These are phyloP conservation scores for Limenitis camilla DNA, from an alignment of 2,888 invertebrate species.

Conservation along the genomic window DNA sequence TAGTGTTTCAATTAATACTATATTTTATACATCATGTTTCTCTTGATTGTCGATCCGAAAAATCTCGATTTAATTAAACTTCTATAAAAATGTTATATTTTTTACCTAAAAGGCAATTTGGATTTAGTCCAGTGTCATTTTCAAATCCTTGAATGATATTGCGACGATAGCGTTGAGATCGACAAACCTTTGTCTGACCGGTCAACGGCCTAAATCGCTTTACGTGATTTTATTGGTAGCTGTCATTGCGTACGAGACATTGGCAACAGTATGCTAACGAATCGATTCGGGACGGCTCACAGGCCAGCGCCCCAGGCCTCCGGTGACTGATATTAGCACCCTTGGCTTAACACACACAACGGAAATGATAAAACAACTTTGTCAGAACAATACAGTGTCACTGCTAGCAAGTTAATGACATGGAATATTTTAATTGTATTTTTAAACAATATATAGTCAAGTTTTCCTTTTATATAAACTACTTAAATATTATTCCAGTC, in stretches of 20 bases:
- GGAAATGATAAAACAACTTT: constrained; percentile 18
- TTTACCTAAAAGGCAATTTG: too few relatives aligned
- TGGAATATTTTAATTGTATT: neutral
- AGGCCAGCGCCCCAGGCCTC: constrained; percentile 35
- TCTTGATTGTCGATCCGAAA: too few relatives aligned
- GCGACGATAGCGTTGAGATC: constrained; percentile 2
- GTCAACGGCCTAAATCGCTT: constrained; percentile 53
- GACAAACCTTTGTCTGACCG: constrained; percentile 45
- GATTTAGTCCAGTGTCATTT: neutral
- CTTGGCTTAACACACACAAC: constrained; percentile 24
- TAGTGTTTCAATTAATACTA: too few relatives aligned
- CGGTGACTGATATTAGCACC: constrained; percentile 35
- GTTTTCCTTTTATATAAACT: neutral
- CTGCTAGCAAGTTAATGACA: neutral
- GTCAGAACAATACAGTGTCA: constrained; percentile 12
- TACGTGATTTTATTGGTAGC: constrained; percentile 20
- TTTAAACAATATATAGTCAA: neutral
- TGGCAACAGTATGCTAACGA: constrained; percentile 42
- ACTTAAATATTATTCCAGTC: neutral
- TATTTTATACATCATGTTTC: too few relatives aligned
- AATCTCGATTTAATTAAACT: too few relatives aligned
- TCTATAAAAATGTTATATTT: too few relatives aligned
- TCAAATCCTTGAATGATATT: neutral
- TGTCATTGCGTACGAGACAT: constrained; percentile 32
- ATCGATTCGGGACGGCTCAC: constrained; percentile 53